Conservation (phyloP, 2,113 vertebrate species). For the Notothenia rossii region DNA sequence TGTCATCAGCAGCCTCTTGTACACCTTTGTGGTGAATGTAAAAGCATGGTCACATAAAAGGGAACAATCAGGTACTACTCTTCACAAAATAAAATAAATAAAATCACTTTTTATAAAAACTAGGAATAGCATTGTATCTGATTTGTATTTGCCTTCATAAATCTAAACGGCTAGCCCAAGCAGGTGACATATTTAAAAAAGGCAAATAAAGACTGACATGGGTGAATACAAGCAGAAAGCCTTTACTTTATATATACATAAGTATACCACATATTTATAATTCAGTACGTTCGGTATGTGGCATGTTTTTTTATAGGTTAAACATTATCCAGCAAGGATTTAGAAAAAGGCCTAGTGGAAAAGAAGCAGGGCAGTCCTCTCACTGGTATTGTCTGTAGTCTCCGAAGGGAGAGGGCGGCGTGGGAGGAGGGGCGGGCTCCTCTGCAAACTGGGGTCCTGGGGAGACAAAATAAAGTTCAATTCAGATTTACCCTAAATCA, state of each 20-base stretch:
- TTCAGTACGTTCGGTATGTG: conserved; percentile 31
- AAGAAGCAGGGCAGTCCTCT: conserved; percentile 57
- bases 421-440: conserved; percentile 85
- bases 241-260: conserved; percentile 69
- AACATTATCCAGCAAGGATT: conserved; percentile 70
- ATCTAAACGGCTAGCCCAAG: conserved; percentile 48
- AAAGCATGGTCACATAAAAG: conserved; percentile 55
- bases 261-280: conserved; percentile 19
- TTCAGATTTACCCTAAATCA: neutral
- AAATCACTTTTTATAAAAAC: conserved; percentile 58
- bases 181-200: conserved; percentile 51
- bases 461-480: neutral
- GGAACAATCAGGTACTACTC: conserved; percentile 47
- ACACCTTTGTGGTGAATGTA: conserved; percentile 50
- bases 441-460: conserved; percentile 91
- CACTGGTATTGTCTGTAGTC: conserved; percentile 94
- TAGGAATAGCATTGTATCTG: conserved; percentile 52
- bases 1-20: conserved; percentile 34
- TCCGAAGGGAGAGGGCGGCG: conserved; percentile 87
- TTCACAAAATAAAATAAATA: conserved; percentile 77
- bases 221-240: conserved; percentile 37
- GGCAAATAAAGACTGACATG: conserved; percentile 66
- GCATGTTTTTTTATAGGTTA: conserved; percentile 37
- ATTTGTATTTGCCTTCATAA: conserved; percentile 25
- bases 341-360: conserved; percentile 72